These are phyloP conservation scores for Halichondria panicea DNA, from an alignment of 37 sponge, comb jelly and placozoan genomes.

Conservation along the genomic window DNA sequence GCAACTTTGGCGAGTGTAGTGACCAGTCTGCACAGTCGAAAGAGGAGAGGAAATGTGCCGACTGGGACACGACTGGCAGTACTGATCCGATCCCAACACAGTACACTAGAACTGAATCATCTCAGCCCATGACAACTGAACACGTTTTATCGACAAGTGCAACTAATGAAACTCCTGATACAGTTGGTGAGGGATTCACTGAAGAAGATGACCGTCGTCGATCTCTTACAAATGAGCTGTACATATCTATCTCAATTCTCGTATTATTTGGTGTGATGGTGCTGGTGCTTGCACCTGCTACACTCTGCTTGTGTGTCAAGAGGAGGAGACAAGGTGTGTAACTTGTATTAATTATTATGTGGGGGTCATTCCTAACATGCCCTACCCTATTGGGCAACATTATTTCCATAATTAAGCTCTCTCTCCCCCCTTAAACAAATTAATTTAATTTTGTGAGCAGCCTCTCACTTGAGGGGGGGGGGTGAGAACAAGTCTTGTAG, in stretches of 20 bases:
- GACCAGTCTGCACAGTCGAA: constrained; percentile 3
- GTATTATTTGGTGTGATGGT: background rate
- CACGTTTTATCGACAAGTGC: background rate
- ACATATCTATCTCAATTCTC: constrained; percentile 8
- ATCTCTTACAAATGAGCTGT: background rate
- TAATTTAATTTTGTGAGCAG: too few relatives aligned
- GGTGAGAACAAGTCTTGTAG: too few relatives aligned
- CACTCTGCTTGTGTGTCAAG: background rate
- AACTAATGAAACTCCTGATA: background rate
- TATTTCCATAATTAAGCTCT: too few relatives aligned
- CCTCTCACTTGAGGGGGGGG: too few relatives aligned
- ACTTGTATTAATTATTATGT: too few relatives aligned
- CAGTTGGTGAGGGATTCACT: background rate
- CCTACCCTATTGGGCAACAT: too few relatives aligned
- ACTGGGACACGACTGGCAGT: background rate
- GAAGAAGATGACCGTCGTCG: background rate
- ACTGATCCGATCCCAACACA: background rate
- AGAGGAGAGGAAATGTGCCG: constrained; percentile 26
- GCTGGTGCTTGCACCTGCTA: background rate
- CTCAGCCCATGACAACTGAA: background rate
- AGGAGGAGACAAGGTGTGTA: too few relatives aligned
- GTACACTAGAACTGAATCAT: background rate
- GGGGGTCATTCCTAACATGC: too few relatives aligned
- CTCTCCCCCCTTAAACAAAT: too few relatives aligned
- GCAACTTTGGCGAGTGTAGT: background rate